These are phyloP conservation scores for Morus bassanus DNA, from an alignment of 2,797 vertebrate species.

Conservation along the genomic window DNA sequence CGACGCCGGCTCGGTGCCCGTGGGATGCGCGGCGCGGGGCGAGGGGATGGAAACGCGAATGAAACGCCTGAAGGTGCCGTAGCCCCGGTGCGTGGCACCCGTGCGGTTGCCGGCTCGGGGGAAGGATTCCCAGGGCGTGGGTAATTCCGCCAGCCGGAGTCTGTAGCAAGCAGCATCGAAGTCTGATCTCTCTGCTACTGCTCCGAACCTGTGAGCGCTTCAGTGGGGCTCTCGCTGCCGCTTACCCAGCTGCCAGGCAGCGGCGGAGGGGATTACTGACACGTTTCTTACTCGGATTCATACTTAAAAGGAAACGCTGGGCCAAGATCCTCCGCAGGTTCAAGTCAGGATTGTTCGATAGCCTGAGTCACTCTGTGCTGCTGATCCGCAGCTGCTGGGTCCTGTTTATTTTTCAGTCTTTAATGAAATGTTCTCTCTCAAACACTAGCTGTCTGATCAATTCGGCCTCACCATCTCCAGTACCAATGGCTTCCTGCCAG, in stretches of 20 bases:
- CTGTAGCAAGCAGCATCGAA: background rate
- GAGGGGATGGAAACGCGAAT: background rate
- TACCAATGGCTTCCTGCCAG: background rate
- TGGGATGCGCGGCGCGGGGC: background rate
- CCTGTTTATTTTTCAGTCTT: background rate
- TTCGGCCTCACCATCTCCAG: background rate
- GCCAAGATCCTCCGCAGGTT: slow-evolving; percentile 27
- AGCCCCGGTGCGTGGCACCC: background rate
- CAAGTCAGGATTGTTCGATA: background rate
- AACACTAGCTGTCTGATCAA: background rate
- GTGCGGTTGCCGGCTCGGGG: background rate
- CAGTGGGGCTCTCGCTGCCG: background rate
- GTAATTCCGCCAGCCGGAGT: background rate
- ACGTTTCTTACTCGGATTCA: background rate
- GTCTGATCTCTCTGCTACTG: rapidly evolving
- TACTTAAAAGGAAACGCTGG: background rate
- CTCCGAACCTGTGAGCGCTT: background rate
- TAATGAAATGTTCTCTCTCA: background rate
- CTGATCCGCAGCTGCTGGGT: background rate
- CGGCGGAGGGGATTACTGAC: background rate
- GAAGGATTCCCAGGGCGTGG: background rate
- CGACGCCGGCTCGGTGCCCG: background rate
- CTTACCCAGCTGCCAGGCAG: background rate
- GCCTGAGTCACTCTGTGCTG: background rate
- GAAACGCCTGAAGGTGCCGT: background rate